Conservation (phyloP, 1,140 invertebrate species). For the Drosophila orena region DNA sequence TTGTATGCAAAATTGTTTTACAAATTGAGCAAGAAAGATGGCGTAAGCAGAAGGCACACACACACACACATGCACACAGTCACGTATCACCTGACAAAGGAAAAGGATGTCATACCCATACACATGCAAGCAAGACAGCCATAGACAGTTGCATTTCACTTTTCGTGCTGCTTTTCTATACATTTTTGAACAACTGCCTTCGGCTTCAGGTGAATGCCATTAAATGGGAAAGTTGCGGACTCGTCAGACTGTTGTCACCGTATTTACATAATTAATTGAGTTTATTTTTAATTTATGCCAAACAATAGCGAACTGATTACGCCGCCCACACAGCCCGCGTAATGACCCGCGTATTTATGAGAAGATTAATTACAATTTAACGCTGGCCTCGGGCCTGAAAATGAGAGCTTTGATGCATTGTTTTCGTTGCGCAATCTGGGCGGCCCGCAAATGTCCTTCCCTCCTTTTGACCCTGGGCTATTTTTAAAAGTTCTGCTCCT, state of each 20-base stretch:
- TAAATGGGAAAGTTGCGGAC: conserved; percentile 26
- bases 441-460: conserved; percentile 14
- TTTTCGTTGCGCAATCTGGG: conserved; percentile 39
- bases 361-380: conserved; percentile 79
- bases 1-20: conserved; percentile 84
- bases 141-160: conserved; percentile 66
- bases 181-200: conserved; percentile 65
- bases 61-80: conserved; percentile 4
- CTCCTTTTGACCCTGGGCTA: conserved; percentile 34
- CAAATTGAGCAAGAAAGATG: conserved; percentile 82
- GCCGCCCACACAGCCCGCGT: conserved; percentile 8
- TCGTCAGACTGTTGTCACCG: conserved; percentile 45
- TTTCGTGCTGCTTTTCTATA: conserved; percentile 56
- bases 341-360: conserved; percentile 30
- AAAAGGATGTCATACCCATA: conserved; percentile 4
- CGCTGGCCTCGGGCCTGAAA: conserved; percentile 21
- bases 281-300: conserved; percentile 78
- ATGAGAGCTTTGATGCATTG: conserved; percentile 45
- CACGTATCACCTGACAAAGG: conserved; percentile 29
- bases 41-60: conserved; percentile 69
- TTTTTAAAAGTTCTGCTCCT: conserved; percentile 52
- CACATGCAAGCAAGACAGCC: conserved; percentile 41
- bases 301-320: conserved; percentile 75
- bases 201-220: conserved; percentile 13
- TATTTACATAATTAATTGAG: conserved; percentile 80